These are phyloP conservation scores for Leptinotarsa undecemlineata DNA, from an alignment of 1,140 invertebrate genomes.

Conservation along the genomic window DNA sequence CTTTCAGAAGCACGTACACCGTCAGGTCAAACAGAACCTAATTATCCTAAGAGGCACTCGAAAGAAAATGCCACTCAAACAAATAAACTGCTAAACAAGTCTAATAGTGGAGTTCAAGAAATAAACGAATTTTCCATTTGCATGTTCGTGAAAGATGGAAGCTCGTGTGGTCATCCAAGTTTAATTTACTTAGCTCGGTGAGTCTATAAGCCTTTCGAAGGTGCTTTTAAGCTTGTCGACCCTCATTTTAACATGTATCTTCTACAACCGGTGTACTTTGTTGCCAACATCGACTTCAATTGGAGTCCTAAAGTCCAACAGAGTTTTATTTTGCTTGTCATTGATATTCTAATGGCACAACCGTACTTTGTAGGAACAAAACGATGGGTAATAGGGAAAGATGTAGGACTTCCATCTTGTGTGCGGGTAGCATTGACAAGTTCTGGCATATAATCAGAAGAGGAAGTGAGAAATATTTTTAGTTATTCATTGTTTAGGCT, in stretches of 20 bases:
- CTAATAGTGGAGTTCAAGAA: not conserved
- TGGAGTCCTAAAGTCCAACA: constrained; percentile 10
- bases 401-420: no score
- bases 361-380: not conserved
- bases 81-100: not conserved
- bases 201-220: constrained; percentile 28
- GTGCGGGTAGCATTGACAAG: no score
- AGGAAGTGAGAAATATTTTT: no score
- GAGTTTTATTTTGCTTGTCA: not conserved
- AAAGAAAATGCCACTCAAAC: not conserved
- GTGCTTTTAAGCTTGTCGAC: constrained; percentile 32
- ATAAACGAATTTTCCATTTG: not conserved
- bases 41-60: not conserved
- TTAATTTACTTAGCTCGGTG: constrained; percentile 25
- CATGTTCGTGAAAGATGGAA: not conserved
- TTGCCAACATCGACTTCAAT: constrained; percentile 36
- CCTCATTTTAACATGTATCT: constrained; percentile 36
- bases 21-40: not conserved
- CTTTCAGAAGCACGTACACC: not conserved
- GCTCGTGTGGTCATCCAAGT: constrained; percentile 13
- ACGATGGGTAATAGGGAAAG: not conserved
- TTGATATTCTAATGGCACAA: not conserved
- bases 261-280: constrained; percentile 33
- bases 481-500: no score
- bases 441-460: no score